These are phyloP conservation scores for Electrophaes corylata DNA, from an alignment of 2,888 invertebrate genomes.

Conservation along the genomic window DNA sequence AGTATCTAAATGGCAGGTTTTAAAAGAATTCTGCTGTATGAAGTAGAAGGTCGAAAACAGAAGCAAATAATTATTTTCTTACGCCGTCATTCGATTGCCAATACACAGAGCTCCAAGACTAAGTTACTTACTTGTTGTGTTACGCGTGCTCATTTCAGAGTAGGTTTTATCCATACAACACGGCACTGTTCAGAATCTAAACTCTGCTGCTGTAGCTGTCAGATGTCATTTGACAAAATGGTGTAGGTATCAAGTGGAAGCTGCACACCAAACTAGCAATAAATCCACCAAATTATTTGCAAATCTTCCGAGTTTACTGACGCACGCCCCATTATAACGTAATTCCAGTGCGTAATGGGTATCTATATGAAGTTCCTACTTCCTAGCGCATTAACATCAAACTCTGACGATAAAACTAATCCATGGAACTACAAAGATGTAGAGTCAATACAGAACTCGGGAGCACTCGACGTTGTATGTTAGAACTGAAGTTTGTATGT, in stretches of 20 bases:
- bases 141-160: no score
- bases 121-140: no score
- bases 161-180: no score
- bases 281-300: slow-evolving; percentile 15
- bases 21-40: background rate
- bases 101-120: no score
- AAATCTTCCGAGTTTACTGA: slow-evolving; percentile 14
- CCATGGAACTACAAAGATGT: slow-evolving; percentile 32
- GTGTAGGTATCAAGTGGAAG: background rate
- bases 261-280: slow-evolving; percentile 1
- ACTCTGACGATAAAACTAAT: slow-evolving; percentile 59
- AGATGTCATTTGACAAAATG: background rate
- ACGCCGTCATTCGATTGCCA: no score
- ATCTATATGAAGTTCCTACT: slow-evolving; percentile 42
- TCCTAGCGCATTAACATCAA: slow-evolving; percentile 53
- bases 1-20: slow-evolving; percentile 19
- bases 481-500: no score
- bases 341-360: slow-evolving; percentile 28
- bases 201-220: no score
- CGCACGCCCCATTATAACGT: slow-evolving; percentile 27
- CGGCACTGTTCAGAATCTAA: no score
- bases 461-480: no score
- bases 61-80: background rate
- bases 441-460: slow-evolving; percentile 12
- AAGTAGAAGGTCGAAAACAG: background rate